A percentile compares a stretch with the other conserved stretches of the same genome.
These are phyloP conservation scores for Tragelaphus scriptus DNA, from an alignment of 2,113 vertebrate genomes.

Conservation along the genomic window DNA sequence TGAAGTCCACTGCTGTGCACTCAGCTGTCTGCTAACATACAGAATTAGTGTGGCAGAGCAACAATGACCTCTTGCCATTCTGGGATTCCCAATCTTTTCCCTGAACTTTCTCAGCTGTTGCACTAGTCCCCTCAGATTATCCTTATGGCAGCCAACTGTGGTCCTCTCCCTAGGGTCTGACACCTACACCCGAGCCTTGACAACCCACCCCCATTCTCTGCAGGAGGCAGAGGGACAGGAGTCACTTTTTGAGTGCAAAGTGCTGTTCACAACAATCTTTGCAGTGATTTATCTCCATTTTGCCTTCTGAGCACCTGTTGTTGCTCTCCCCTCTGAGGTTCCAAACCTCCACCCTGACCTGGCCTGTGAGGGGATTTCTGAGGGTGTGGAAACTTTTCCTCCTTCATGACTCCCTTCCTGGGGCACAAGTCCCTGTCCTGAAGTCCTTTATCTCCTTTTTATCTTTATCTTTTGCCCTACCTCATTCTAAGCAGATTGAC, in stretches of 20 bases:
- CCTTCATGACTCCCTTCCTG: neutral
- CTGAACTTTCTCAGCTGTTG: neutral
- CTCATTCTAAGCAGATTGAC: neutral
- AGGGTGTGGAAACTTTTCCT: neutral
- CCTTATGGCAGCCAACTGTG: neutral
- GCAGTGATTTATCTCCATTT: neutral
- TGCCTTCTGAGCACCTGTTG: neutral
- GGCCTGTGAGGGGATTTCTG: neutral
- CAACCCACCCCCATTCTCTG: fast-evolving
- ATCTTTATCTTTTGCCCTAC: neutral
- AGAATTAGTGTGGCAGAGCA: neutral
- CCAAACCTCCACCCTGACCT: neutral
- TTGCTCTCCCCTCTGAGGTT: neutral
- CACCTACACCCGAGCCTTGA: neutral
- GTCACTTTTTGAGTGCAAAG: neutral
- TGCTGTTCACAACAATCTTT: neutral
- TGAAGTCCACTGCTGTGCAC: neutral
- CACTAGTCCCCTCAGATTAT: neutral
- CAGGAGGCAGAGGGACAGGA: neutral
- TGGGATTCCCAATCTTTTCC: neutral
- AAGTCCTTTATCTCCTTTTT: neutral
- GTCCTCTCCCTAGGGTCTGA: neutral
- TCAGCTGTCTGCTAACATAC: neutral
- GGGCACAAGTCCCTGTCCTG: neutral
- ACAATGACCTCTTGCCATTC: neutral